Evolutionary conservation across 2,797 vertebrate species (phyloP), one percentile per base, ranked within the genome.

Genomic region (Loriculus beryllinus): DNA sequence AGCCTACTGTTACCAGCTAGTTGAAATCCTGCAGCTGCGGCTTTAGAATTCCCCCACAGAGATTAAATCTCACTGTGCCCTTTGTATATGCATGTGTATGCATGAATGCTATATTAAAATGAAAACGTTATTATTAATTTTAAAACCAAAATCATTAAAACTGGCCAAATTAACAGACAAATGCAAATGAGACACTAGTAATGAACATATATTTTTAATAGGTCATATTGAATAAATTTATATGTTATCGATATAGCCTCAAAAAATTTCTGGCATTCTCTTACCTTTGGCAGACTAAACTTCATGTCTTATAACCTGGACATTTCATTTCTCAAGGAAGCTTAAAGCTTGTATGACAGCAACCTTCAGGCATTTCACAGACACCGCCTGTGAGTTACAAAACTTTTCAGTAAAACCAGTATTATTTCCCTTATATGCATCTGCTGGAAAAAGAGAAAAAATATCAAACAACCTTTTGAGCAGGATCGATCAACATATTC

Each of bases 11-110:
- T 91, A 87, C 21, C 39, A 88, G 28, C 31, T 51, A 85, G 64
- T 48, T 67, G 43, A 94, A 92, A 94, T 91, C 87, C 70, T 85
- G 26, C 47, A 92, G 25, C 43, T 86, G 35, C 69, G 54, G 19
- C 22, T 82, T 83, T 82, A 72, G 65, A 86, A 86, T 62, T 81
- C 45, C 15, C 28, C 54, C 15, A 23, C 6, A 68, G 14, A 72
- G 62, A 75, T 86, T 84, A 81, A 92, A 90, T 88, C 67, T 64
- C 54, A 13, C 45, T 65, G 12, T 83, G 47, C 31, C 29, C 40
- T 92, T 83, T 75, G 39, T 81, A 42, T 42, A 80, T 65, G 13
- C 35, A 75, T 75, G 39, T 83, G 35, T 42, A 80, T 68, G 14
- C 35, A 71, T 37, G 70, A 88, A 23, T 74, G 31, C 59, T 59